These are phyloP conservation scores for Drosophila barbarae DNA, from an alignment of 2,888 invertebrate species.

Conservation along the genomic window DNA sequence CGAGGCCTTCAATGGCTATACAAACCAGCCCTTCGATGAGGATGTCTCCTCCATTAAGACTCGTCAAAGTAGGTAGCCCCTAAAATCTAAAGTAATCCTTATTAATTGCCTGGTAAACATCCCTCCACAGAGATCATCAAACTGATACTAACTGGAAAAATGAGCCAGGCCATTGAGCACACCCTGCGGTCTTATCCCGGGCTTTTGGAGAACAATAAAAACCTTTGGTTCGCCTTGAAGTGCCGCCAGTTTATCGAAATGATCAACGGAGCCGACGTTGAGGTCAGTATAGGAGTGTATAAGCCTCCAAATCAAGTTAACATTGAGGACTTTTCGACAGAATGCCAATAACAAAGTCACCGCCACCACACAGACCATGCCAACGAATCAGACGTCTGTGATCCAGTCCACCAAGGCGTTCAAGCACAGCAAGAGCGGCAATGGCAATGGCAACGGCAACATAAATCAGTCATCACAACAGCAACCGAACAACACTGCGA, in stretches of 20 bases:
- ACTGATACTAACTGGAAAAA: slow-evolving; percentile 93
- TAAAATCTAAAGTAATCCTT: background rate
- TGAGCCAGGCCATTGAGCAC: slow-evolving; percentile 96
- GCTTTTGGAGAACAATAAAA: slow-evolving; percentile 93
- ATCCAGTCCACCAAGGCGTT: slow-evolving; percentile 87
- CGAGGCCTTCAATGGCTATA: slow-evolving; percentile 95
- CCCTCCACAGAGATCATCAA: slow-evolving; percentile 89
- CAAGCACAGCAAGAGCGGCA: slow-evolving; percentile 70
- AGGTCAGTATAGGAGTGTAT: slow-evolving; percentile 65
- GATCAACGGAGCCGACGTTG: slow-evolving; percentile 94
- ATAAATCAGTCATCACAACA: slow-evolving; percentile 45
- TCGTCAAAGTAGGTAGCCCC: slow-evolving; percentile 89
- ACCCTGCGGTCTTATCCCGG: slow-evolving; percentile 95
- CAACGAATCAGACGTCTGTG: slow-evolving; percentile 87
- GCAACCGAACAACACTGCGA: slow-evolving; percentile 70
- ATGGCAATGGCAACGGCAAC: slow-evolving; percentile 28
- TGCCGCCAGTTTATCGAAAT: slow-evolving; percentile 99
- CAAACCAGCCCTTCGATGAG: slow-evolving; percentile 94
- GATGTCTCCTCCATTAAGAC: slow-evolving; percentile 96
- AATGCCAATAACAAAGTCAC: slow-evolving; percentile 67
- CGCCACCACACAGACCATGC: slow-evolving; percentile 73
- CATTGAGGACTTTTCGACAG: slow-evolving; percentile 13
- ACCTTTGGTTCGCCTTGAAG: slow-evolving; percentile 96
- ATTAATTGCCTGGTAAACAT: background rate
- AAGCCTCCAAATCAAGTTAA: background rate